phyloP scores from a whole-genome alignment of 1,140 invertebrate species.

The Bombus pascuorum region DNA sequence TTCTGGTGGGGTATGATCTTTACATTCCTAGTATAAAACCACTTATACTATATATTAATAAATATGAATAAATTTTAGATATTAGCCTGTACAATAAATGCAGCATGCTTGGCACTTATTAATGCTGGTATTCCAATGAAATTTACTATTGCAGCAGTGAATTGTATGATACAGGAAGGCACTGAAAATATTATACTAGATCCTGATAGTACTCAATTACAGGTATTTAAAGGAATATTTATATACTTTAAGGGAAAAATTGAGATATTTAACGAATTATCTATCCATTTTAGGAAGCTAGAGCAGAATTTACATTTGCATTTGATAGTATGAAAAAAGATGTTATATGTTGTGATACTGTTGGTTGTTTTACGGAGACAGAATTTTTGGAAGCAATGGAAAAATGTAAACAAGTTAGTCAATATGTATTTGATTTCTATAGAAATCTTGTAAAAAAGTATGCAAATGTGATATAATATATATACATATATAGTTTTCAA shows the following conservation, averaged over 20 bases:
- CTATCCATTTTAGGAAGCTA: constrained; percentile 75
- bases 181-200: constrained; percentile 86
- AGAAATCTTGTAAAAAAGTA: constrained; percentile 85
- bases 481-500: background rate
- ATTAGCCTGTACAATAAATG: constrained; percentile 91
- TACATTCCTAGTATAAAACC: background rate
- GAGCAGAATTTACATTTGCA: constrained; percentile 86
- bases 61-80: constrained; percentile 82
- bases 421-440: constrained; percentile 88
- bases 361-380: constrained; percentile 86
- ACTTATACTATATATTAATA: background rate
- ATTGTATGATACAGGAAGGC: constrained; percentile 86
- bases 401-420: constrained; percentile 86
- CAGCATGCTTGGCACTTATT: constrained; percentile 90
- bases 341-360: constrained; percentile 86
- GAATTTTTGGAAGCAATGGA: constrained; percentile 86
- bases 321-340: constrained; percentile 88
- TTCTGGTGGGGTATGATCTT: constrained; percentile 87
- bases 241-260: constrained; percentile 3
- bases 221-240: constrained; percentile 72
- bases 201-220: constrained; percentile 83
- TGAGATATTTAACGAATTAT: constrained; percentile 5
- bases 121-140: constrained; percentile 92
- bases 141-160: constrained; percentile 89
- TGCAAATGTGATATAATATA: constrained; percentile 78